A percentile compares a stretch with the other conserved stretches of the same genome.
Evolutionary conservation across 2,113 vertebrate genomes (phyloP).

Genomic region (Sigmodon hispidus): DNA sequence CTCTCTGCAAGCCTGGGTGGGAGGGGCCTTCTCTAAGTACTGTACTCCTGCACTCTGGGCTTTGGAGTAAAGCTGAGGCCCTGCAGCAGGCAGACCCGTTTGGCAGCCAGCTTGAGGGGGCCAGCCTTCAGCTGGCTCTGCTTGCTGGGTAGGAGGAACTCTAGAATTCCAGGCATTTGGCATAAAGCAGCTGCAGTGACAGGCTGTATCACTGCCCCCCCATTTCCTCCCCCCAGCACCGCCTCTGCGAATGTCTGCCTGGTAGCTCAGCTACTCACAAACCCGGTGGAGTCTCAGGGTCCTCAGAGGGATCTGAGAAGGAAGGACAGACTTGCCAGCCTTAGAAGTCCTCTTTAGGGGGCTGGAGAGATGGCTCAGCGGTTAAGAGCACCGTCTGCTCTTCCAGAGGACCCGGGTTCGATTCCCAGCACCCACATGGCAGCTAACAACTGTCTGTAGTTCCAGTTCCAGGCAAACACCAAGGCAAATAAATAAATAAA

Average conservation of each 20-base stretch:
- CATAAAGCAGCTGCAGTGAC: constrained; percentile 36
- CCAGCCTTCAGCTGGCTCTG: constrained; percentile 33
- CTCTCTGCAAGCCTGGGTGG: constrained; percentile 3
- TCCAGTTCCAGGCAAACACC: no score
- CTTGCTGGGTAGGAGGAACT: neutral
- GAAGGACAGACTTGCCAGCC: no score
- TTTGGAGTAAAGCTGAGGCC: neutral
- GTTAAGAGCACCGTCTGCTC: no score
- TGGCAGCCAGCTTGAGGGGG: neutral
- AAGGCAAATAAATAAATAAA: no score
- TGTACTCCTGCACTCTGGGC: neutral
- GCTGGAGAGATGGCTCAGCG: no score
- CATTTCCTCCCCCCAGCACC: neutral
- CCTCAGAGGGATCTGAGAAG: neutral
- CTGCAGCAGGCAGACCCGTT: neutral
- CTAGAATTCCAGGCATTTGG: constrained; percentile 53
- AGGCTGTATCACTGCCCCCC: neutral
- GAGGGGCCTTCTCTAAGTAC: neutral
- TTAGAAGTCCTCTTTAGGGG: neutral
- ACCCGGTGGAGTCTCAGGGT: neutral
- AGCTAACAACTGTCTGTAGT: no score
- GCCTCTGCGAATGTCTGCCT: neutral
- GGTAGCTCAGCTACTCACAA: neutral
- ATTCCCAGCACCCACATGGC: no score
- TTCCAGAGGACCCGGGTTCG: no score